phyloP scores from a whole-genome alignment of 1,140 invertebrate genomes.

The Gonioctena quinquepunctata region DNA sequence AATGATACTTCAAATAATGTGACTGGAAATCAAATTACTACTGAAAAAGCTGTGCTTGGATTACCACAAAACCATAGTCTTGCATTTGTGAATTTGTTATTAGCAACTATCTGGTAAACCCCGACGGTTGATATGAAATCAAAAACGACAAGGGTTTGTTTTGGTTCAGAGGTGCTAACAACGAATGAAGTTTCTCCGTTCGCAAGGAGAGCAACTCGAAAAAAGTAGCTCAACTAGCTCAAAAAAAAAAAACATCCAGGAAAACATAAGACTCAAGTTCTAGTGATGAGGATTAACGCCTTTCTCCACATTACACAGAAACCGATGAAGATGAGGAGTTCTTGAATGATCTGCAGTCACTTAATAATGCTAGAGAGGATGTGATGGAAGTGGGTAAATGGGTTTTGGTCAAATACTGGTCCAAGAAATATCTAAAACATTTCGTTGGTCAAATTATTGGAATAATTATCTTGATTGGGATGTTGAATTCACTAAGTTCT shows the following conservation, averaged over 20 bases:
- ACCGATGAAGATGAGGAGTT: not conserved
- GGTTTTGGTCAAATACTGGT: not conserved
- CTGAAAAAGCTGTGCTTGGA: not conserved
- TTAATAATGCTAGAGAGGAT: not conserved
- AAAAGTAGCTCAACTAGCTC: not conserved
- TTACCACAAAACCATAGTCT: not conserved
- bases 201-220: not conserved
- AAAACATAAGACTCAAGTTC: not conserved
- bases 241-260: not conserved
- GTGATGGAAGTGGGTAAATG: not conserved
- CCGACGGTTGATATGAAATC: not conserved
- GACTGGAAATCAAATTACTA: not conserved
- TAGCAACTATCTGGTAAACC: not conserved
- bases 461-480: not conserved
- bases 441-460: not conserved
- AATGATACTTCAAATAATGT: no score
- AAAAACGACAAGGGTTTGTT: not conserved
- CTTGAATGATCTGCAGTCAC: not conserved
- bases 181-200: not conserved
- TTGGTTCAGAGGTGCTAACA: not conserved
- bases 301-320: not conserved
- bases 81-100: not conserved
- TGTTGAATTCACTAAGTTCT: not conserved
- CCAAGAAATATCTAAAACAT: not conserved
- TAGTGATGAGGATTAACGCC: not conserved